Evolutionary conservation across 2,888 invertebrate species (phyloP).

Genomic region (Gasteruption jaculator): DNA sequence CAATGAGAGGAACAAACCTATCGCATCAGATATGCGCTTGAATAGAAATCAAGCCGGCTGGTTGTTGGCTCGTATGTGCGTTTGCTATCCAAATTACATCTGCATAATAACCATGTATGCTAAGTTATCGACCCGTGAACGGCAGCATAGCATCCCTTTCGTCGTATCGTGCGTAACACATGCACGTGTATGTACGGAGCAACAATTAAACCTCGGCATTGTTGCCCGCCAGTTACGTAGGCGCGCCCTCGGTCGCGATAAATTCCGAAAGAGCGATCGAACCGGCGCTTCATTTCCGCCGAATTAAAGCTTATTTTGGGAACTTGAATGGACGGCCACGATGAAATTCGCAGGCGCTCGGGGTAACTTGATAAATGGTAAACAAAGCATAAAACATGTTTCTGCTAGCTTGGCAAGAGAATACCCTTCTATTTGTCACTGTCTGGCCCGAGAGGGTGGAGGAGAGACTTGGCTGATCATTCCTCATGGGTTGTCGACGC

Average conservation of each 20-base stretch:
- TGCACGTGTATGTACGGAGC: constrained; percentile 23
- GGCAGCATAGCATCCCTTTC: constrained; percentile 39
- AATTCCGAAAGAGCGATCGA: constrained; percentile 19
- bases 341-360: too few relatives aligned
- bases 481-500: constrained; percentile 34
- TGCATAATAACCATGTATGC: constrained; percentile 43
- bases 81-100: constrained; percentile 46
- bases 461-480: constrained; percentile 31
- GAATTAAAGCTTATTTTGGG: too few relatives aligned
- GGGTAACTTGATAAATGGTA: constrained; percentile 43
- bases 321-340: too few relatives aligned
- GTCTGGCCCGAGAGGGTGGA: constrained; percentile 31
- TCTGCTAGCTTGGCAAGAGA: constrained; percentile 33
- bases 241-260: constrained; percentile 16
- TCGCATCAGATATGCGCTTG: constrained; percentile 31
- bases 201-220: not conserved
- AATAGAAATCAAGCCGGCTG: constrained; percentile 32
- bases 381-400: constrained; percentile 44
- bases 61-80: constrained; percentile 28
- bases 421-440: constrained; percentile 37
- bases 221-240: constrained; percentile 22
- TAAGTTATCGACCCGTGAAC: constrained; percentile 40
- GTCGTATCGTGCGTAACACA: constrained; percentile 31
- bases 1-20: too few relatives aligned
- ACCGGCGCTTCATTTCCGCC: too few relatives aligned